phyloP scores from a whole-genome alignment of 2,888 invertebrate species.

The Nysson spinosus region DNA sequence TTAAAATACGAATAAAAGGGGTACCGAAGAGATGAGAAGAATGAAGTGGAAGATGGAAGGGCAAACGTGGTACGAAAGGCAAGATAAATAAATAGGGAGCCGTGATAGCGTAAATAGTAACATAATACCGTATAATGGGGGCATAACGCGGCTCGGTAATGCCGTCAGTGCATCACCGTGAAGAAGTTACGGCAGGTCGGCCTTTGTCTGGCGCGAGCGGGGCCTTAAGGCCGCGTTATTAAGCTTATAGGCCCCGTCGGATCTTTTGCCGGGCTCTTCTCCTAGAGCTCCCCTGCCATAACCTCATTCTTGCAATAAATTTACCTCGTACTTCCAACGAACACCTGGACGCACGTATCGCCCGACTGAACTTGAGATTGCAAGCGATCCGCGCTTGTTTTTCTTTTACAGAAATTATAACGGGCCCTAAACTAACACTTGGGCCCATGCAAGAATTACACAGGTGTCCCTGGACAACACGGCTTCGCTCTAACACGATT shows the following conservation, averaged over 20 bases:
- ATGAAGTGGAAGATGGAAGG: constrained; percentile 31
- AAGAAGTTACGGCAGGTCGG: constrained; percentile 66
- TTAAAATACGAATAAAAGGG: not conserved
- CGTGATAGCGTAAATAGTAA: constrained; percentile 75
- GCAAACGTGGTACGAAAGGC: constrained; percentile 58
- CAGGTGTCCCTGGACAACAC: too few species aligned
- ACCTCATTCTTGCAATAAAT: constrained; percentile 40
- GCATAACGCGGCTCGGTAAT: constrained; percentile 69
- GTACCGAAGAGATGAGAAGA: not conserved
- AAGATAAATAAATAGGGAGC: constrained; percentile 71
- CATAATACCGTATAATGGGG: constrained; percentile 75
- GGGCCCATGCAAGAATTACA: too few species aligned
- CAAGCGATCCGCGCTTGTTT: constrained; percentile 25
- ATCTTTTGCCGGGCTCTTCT: constrained; percentile 34
- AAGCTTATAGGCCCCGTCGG: constrained; percentile 56
- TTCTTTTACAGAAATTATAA: constrained; percentile 15
- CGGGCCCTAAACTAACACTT: too few species aligned
- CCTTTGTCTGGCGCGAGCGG: constrained; percentile 63
- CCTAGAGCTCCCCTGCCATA: constrained; percentile 35
- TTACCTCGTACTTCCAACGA: constrained; percentile 34
- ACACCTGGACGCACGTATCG: constrained; percentile 31
- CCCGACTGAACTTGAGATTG: constrained; percentile 16
- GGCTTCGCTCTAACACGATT: too few species aligned
- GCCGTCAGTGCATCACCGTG: constrained; percentile 66
- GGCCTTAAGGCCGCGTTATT: constrained; percentile 60